Evolutionary conservation across 2,113 vertebrate species (phyloP), one percentile per base, ranked within the genome.

Genomic region (Orthonyx spaldingii): DNA sequence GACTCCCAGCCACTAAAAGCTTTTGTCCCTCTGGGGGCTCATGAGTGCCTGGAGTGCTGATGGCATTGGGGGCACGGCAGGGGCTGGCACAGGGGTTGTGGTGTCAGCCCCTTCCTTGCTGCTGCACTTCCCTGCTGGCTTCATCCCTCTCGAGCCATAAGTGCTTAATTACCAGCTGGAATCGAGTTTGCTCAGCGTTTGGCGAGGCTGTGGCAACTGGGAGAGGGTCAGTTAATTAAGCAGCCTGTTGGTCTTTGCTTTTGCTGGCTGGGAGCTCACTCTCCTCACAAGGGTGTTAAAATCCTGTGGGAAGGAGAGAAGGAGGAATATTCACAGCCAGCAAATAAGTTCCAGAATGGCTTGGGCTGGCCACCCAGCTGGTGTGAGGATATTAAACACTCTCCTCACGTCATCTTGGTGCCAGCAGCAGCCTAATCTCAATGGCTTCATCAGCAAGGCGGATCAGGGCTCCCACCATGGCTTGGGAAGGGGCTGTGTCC

Each of bases 361-460:
- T 87, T 20, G 21, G 82, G 41, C 44, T 61, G 93, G 56, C 95
- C 94, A 91, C 95, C 77, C 96, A 81, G 85, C 77, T 79, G 82
- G 57, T 23, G 37, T 61, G 81, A 83, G 78, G 10, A 1, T 80
- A n/a, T 93, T 89, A 53, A 93, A 65, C 70, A 13, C 77, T 84
- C 5, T 0, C 46, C 71, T 91, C 60, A 32, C 5, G 23, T 93
- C 80, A 33, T 63, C 63, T 52, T 19, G 63, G 74, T 88, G 68
- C 81, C 53, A 89, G 49, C 85, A 64, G 85, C 44, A 65, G 69
- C 64, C 76, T 90, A 6, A 96, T 76, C 83, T 80, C 80, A 74
- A 84, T 28, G 10, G 63, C 84, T 95, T 95, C 70, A 84, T 87
- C 56, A 21, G 69, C 61, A 16, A 5, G 30, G 37, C 1, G 0